A percentile compares a stretch with the other conserved stretches of the same genome.
Conservation (phyloP, 2,797 vertebrate genomes). For the Halcyon leucocephala region DNA sequence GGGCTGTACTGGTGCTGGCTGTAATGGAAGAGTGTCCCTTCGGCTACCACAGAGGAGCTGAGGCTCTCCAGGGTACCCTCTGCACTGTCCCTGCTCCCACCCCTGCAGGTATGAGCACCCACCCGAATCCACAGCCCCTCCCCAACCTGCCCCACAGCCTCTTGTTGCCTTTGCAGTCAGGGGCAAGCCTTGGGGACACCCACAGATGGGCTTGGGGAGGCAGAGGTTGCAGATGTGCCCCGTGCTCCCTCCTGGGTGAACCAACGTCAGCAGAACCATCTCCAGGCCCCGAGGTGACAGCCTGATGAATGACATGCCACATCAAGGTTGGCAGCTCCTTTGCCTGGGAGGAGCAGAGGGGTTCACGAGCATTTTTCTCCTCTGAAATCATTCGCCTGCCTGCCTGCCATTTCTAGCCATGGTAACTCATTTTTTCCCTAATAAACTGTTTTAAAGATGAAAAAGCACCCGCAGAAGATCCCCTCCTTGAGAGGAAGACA, state of each 20-base stretch:
- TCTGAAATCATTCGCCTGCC: slow-evolving; percentile 59
- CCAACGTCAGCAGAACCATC: neutral
- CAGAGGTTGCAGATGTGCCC: slow-evolving; percentile 61
- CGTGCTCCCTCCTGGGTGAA: neutral
- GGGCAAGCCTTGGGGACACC: neutral
- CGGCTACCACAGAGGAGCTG: fast-evolving
- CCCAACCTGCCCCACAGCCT: neutral
- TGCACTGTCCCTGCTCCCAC: fast-evolving
- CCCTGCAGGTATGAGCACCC: neutral
- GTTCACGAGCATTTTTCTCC: slow-evolving; percentile 61
- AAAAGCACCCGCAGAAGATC: neutral
- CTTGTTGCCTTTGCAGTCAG: neutral
- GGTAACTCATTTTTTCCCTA: neutral
- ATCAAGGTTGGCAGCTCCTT: slow-evolving; percentile 58
- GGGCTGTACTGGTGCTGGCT: neutral
- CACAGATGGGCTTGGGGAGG: neutral
- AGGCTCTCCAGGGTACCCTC: neutral
- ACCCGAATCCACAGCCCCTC: neutral
- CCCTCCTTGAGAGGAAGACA: neutral
- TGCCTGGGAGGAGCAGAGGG: slow-evolving; percentile 51
- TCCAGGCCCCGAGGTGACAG: slow-evolving; percentile 30
- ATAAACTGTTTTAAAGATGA: neutral
- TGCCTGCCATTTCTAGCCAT: neutral
- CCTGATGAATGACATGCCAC: slow-evolving; percentile 56
- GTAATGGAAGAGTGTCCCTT: fast-evolving